A percentile compares a stretch with the other conserved stretches of the same genome.
phyloP scores from a whole-genome alignment of 1,140 invertebrate species.

The Callitettix versicolor region DNA sequence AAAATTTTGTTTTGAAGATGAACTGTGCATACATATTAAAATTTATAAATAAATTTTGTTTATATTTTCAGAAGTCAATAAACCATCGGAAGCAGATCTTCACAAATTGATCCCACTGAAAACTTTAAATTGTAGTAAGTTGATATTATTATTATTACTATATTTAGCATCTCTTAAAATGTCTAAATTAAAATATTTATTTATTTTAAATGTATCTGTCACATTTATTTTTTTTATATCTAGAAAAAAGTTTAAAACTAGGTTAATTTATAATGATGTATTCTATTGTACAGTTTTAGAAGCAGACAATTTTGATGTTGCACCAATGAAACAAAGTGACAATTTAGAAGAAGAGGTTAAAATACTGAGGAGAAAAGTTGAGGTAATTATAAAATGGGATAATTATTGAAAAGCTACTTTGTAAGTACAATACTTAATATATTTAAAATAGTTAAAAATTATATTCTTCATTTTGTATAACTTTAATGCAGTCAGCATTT shows the following conservation, averaged over 20 bases:
- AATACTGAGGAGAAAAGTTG: constrained; percentile 20
- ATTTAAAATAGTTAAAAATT: neutral
- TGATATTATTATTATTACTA: neutral
- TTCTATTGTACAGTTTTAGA: constrained; percentile 17
- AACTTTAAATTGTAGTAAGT: constrained; percentile 33
- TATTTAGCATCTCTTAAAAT: neutral
- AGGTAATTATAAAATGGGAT: constrained; percentile 9
- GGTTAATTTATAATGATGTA: neutral
- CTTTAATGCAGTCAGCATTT: no score
- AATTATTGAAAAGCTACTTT: neutral
- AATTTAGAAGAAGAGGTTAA: constrained; percentile 20
- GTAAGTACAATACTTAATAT: neutral
- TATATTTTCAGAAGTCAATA: constrained; percentile 27
- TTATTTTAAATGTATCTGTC: no score
- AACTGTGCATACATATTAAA: no score
- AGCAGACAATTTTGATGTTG: constrained; percentile 9
- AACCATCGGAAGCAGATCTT: constrained; percentile 28
- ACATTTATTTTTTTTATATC: no score
- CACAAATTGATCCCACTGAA: constrained; percentile 34
- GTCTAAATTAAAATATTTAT: no score
- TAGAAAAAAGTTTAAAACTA: no score
- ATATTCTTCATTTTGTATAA: no score
- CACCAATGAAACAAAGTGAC: constrained; percentile 2
- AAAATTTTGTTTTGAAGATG: no score
- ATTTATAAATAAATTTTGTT: no score